Evolutionary conservation across 2,888 invertebrate genomes (phyloP).

Genomic region (Nysson spinosus): DNA sequence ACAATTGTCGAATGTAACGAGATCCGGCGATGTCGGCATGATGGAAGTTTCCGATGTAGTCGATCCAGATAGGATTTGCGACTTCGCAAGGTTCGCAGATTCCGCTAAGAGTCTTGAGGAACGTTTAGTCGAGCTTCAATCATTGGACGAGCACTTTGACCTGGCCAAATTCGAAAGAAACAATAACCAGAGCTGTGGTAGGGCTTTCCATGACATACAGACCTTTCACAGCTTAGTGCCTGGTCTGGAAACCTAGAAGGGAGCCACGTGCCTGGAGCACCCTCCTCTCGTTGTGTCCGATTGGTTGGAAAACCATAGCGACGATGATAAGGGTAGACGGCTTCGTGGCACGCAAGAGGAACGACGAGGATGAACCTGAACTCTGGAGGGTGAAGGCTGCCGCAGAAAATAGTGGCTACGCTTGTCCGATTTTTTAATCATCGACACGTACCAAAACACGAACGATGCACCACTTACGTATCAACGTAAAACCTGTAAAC

Average conservation of each 20-base stretch:
- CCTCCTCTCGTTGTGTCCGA: conserved; percentile 22
- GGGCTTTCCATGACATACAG: conserved; percentile 74
- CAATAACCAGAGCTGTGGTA: conserved; percentile 73
- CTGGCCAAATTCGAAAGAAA: conserved; percentile 71
- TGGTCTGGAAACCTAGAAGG: conserved; percentile 71
- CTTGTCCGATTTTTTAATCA: background rate
- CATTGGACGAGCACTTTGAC: conserved; percentile 71
- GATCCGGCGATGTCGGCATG: conserved; percentile 43
- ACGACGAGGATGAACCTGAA: conserved; percentile 47
- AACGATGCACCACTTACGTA: background rate
- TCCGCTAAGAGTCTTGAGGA: conserved; percentile 70
- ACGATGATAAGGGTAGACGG: conserved; percentile 25
- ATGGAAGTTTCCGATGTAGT: conserved; percentile 67
- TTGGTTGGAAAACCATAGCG: conserved; percentile 5
- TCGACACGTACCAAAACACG: background rate
- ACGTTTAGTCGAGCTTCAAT: conserved; percentile 68
- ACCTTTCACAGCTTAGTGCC: conserved; percentile 75
- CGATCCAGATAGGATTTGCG: conserved; percentile 70
- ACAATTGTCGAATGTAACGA: conserved; percentile 29
- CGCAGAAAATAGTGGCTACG: background rate
- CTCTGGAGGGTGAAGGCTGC: background rate
- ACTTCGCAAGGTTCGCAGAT: conserved; percentile 69
- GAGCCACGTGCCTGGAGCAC: conserved; percentile 37
- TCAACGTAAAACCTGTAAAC: background rate
- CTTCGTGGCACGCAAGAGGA: conserved; percentile 37